These are phyloP conservation scores for Nymphalis urticae DNA, from an alignment of 2,888 invertebrate genomes.

Conservation along the genomic window DNA sequence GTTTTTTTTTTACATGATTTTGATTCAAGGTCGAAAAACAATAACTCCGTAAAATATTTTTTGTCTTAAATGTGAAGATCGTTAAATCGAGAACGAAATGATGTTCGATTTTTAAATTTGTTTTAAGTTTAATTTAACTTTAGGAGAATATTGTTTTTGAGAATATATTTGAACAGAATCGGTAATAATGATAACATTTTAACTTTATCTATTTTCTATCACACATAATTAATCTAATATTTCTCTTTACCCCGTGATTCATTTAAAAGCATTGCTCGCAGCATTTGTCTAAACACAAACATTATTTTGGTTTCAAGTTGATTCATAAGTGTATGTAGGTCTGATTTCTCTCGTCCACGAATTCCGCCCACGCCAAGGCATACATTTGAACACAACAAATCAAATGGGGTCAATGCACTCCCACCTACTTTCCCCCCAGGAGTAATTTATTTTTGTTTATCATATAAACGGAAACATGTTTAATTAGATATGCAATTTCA, in stretches of 20 bases:
- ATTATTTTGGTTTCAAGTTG: constrained; percentile 30
- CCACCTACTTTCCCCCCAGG: constrained; percentile 61
- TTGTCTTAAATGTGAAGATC: background rate
- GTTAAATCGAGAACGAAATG: background rate
- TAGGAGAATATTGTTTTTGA: too few species aligned
- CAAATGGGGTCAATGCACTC: constrained; percentile 61
- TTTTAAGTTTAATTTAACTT: background rate
- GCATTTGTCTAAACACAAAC: constrained; percentile 16
- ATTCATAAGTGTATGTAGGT: constrained; percentile 28
- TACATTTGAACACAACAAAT: constrained; percentile 45
- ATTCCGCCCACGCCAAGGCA: constrained; percentile 41
- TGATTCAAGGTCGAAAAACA: constrained; percentile 8
- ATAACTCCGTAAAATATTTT: background rate
- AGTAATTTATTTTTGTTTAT: constrained; percentile 33
- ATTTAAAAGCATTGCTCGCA: constrained; percentile 6
- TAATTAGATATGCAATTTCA: constrained; percentile 22
- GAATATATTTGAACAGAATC: too few species aligned
- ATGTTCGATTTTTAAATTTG: background rate
- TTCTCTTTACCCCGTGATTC: background rate
- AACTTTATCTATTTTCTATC: too few species aligned
- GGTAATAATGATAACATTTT: too few species aligned
- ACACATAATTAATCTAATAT: too few species aligned
- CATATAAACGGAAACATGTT: constrained; percentile 29
- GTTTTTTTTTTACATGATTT: background rate
- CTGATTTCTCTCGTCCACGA: constrained; percentile 39